Conservation (phyloP, 2,888 invertebrate species). For the Carcina quercana region DNA sequence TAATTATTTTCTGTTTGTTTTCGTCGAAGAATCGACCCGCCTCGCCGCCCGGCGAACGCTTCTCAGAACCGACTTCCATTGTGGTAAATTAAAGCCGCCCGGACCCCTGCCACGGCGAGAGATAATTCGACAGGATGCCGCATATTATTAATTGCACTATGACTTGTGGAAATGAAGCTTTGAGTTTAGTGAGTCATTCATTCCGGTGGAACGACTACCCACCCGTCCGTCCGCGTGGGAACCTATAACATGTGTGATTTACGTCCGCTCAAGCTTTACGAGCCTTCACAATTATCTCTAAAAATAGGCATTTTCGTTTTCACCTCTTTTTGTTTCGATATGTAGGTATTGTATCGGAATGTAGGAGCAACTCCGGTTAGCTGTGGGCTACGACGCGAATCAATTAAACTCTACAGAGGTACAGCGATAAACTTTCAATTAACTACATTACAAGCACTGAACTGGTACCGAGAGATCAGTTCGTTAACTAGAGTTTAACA, state of each 20-base stretch:
- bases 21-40: conserved; percentile 71
- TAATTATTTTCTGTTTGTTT: conserved; percentile 76
- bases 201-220: conserved; percentile 42
- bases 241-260: conserved; percentile 41
- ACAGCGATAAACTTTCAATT: conserved; percentile 64
- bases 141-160: conserved; percentile 75
- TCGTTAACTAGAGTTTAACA: conserved; percentile 71
- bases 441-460: conserved; percentile 44
- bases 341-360: conserved; percentile 26
- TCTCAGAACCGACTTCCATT: conserved; percentile 72
- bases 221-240: conserved; percentile 47
- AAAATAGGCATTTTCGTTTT: conserved; percentile 28
- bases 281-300: conserved; percentile 32
- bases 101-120: conserved; percentile 72
- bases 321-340: conserved; percentile 32
- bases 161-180: conserved; percentile 73
- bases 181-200: conserved; percentile 72
- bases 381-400: conserved; percentile 47
- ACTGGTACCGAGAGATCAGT: conserved; percentile 50
- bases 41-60: conserved; percentile 61
- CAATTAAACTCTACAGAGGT: conserved; percentile 51
- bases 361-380: conserved; percentile 27
- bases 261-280: conserved; percentile 39
- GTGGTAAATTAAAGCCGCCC: conserved; percentile 73
- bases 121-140: conserved; percentile 75